A percentile compares a stretch with the other conserved stretches of the same genome.
phyloP scores from a whole-genome alignment of 2,113 vertebrate genomes.

The Amblyopsis rosae region DNA sequence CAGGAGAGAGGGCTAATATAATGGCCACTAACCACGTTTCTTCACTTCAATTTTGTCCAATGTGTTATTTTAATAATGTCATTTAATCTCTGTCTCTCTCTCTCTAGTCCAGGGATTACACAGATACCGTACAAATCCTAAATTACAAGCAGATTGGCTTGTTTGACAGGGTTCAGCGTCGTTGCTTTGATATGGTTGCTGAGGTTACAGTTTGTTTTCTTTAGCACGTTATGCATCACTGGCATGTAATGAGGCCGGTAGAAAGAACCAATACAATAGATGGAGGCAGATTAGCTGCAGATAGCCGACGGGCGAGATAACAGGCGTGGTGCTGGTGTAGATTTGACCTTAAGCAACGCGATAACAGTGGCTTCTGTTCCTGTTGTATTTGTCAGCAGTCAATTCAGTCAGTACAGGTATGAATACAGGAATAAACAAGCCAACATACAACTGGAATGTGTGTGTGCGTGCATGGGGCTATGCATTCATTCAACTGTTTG shows the following conservation, averaged over 20 bases:
- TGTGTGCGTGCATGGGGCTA: background rate
- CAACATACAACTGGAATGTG: background rate
- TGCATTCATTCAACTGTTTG: background rate
- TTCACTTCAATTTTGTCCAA: no score
- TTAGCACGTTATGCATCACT: conserved; percentile 18
- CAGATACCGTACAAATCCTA: no score
- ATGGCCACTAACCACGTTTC: no score
- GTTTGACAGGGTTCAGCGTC: no score
- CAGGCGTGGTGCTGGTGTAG: conserved; percentile 14
- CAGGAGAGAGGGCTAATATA: no score
- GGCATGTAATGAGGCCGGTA: background rate
- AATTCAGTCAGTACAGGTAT: background rate
- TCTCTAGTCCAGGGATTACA: no score
- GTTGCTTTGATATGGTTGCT: conserved; percentile 16
- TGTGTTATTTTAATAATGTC: no score
- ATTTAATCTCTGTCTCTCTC: no score
- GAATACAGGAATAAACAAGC: background rate
- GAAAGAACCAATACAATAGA: conserved; percentile 9
- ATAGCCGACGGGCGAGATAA: conserved; percentile 16
- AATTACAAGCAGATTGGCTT: no score
- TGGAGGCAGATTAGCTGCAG: conserved; percentile 12
- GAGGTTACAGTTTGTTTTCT: conserved; percentile 34
- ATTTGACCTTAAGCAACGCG: conserved; percentile 22
- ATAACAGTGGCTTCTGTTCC: background rate
- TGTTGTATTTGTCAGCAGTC: conserved; percentile 26